These are phyloP conservation scores for Vulpes ferrilata DNA, from an alignment of 2,113 vertebrate species.

Conservation along the genomic window DNA sequence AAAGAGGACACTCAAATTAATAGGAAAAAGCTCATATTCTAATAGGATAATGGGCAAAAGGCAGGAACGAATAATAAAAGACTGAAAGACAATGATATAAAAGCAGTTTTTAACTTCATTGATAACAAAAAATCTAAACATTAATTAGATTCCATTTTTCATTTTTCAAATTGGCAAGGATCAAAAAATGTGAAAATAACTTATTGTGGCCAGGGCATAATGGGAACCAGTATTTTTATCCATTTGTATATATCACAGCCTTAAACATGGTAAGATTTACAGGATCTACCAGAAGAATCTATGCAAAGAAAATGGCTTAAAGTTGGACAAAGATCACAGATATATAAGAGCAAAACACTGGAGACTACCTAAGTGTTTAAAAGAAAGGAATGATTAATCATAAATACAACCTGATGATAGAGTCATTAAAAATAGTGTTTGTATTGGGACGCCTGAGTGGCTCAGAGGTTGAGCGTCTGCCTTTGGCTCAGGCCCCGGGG, in stretches of 20 bases:
- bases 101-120: slow-evolving; percentile 8
- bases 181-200: slow-evolving; percentile 7
- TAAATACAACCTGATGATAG: neutral
- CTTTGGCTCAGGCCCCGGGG: too few relatives aligned
- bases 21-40: neutral
- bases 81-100: neutral
- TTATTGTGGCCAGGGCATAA: neutral
- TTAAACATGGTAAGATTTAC: neutral
- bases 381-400: slow-evolving; percentile 21
- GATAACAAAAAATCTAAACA: neutral
- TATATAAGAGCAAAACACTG: neutral
- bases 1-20: slow-evolving; percentile 34
- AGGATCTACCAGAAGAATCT: neutral
- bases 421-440: neutral
- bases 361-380: neutral
- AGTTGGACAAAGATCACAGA: slow-evolving; percentile 14
- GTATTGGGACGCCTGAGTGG: too few relatives aligned
- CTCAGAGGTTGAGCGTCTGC: too few relatives aligned
- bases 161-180: slow-evolving; percentile 6
- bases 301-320: neutral
- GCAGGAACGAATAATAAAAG: neutral
- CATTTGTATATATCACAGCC: neutral
- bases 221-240: neutral
- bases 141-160: slow-evolving; percentile 16
- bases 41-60: neutral